phyloP scores from a whole-genome alignment of 2,888 invertebrate species.

The Helobdella robusta region DNA sequence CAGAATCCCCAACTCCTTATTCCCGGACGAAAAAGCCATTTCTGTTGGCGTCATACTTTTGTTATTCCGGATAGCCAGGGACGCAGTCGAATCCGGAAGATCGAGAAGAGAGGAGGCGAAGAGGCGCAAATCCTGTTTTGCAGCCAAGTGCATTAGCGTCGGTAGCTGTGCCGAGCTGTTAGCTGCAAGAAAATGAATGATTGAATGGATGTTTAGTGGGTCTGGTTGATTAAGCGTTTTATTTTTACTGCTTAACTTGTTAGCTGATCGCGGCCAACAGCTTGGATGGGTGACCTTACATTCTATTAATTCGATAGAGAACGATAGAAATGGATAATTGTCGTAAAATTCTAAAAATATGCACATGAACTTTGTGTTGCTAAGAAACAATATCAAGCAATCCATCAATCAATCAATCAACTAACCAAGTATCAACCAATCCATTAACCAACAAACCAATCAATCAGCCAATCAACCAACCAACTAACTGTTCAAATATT shows the following conservation, averaged over 20 bases:
- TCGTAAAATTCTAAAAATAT: no score
- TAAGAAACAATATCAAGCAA: no score
- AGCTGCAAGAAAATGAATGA: not conserved
- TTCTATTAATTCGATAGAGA: no score
- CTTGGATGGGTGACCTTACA: no score
- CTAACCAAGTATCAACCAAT: no score
- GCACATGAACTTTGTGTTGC: no score
- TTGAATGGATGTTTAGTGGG: conserved; percentile 3
- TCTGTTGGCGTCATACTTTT: conserved; percentile 7
- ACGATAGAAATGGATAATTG: no score
- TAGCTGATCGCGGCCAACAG: no score
- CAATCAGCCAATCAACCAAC: no score
- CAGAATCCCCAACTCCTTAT: not conserved
- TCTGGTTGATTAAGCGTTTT: not conserved
- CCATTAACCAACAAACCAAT: no score
- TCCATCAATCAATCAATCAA: no score
- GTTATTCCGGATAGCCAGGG: conserved; percentile 14
- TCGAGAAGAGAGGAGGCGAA: conserved; percentile 15
- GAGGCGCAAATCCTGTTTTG: not conserved
- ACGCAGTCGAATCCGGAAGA: conserved; percentile 17
- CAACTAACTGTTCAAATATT: conserved; percentile 2
- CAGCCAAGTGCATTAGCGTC: conserved; percentile 12
- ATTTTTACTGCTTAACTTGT: no score
- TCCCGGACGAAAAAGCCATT: not conserved
- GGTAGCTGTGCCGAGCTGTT: conserved; percentile 1